Evolutionary conservation across 2,888 invertebrate genomes (phyloP), one percentile per base, ranked within the genome.

Genomic region (Plebejus melissa): DNA sequence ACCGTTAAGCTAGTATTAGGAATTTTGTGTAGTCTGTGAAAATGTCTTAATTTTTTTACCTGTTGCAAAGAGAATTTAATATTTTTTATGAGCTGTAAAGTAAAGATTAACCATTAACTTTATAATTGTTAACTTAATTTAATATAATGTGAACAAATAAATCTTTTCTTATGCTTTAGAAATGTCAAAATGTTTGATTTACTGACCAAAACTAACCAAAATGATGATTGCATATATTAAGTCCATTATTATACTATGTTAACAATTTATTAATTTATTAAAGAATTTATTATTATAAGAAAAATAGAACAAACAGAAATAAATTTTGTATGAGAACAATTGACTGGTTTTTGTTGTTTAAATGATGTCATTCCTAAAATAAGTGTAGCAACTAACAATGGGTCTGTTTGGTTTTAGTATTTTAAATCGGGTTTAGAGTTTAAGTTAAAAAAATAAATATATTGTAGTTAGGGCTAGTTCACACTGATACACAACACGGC

Each of bases 301-400:
- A 32, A 65, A 65, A 65, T 65, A 65, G 32, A 36, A 65, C 13
- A 32, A 28, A 60, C 9, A 65, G 13, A 36, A 65, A 65, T 65
- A 65, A 65, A 65, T 36, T 28, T 65, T 13, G 32, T 65, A 36
- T 65, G 36, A 36, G 65, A 65, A 65, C 6, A 65, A 32, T 65
- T 65, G 9, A 16, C 65, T 65, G 65, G 13, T 36, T 65, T 65
- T 36, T 65, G 65, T 65, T 32, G 32, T 13, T 32, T 13, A 16
- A 11, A 65, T 65, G 65, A 65, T 65, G 65, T 65, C 65, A 65
- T 65, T 65, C 65, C 65, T 65, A 65, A 65, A 65, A 60, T 22
- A 32, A 36, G 65, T 32, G 60, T 32, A 60, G 22, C 32, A 28
- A 32, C 28, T 65, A 65, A 22, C 11, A 58, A 58, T 58, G 58